phyloP scores from a whole-genome alignment of 2,888 invertebrate species.

The Lissonota sp. region DNA sequence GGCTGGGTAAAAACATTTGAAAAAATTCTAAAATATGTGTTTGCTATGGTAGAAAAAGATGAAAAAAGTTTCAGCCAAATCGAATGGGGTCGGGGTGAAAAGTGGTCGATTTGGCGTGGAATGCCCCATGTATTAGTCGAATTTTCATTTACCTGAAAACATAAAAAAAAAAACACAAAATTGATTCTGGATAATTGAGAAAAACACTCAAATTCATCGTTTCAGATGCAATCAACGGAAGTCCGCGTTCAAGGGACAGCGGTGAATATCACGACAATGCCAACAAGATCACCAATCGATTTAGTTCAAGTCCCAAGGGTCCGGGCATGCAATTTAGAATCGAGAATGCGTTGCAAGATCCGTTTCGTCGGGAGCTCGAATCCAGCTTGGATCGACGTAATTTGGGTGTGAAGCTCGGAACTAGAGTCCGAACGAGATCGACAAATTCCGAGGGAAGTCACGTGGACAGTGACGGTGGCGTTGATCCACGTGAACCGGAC shows the following conservation, averaged over 20 bases:
- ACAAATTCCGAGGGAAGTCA: constrained; percentile 66
- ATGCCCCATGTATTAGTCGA: too few relatives aligned
- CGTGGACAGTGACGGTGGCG: constrained; percentile 63
- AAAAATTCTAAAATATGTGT: too few relatives aligned
- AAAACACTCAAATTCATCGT: neutral
- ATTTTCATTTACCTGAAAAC: too few relatives aligned
- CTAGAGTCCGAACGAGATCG: constrained; percentile 60
- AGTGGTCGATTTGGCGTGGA: too few relatives aligned
- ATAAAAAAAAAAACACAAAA: constrained; percentile 25
- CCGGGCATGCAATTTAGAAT: constrained; percentile 65
- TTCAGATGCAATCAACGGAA: constrained; percentile 49
- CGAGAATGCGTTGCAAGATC: constrained; percentile 70
- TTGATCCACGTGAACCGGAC: constrained; percentile 10
- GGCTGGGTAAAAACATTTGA: too few relatives aligned
- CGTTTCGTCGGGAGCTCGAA: constrained; percentile 74
- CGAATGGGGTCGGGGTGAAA: too few relatives aligned
- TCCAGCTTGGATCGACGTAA: constrained; percentile 67
- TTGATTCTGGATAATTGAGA: constrained; percentile 6
- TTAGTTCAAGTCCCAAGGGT: constrained; percentile 71
- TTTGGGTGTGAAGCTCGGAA: constrained; percentile 25
- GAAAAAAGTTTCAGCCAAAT: too few relatives aligned
- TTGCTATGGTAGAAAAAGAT: too few relatives aligned
- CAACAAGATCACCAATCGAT: constrained; percentile 62
- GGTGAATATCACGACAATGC: constrained; percentile 47
- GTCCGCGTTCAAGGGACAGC: constrained; percentile 51